These are phyloP conservation scores for Nesogale talazaci DNA, from an alignment of 2,113 vertebrate genomes.

Conservation along the genomic window DNA sequence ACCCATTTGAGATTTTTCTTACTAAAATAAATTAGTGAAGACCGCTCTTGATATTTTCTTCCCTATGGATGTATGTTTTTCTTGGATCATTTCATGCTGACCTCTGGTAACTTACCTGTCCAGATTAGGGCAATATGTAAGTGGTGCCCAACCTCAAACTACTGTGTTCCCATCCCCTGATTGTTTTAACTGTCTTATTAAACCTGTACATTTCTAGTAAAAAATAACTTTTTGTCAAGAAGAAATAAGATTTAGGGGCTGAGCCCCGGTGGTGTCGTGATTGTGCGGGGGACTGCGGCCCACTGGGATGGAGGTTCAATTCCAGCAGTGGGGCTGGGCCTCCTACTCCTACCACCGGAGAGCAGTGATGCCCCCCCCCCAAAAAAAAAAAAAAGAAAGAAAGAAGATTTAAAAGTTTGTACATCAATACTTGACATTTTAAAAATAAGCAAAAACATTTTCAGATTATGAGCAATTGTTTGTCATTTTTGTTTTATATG, in stretches of 20 bases:
- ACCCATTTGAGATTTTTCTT: not conserved
- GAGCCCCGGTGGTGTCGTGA: too few species aligned
- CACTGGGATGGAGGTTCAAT: too few species aligned
- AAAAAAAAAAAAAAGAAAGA: too few species aligned
- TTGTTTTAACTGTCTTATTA: not conserved
- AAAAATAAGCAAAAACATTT: not conserved
- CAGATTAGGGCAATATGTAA: not conserved
- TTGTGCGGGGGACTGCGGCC: too few species aligned
- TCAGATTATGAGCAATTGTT: not conserved
- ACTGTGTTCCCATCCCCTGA: not conserved
- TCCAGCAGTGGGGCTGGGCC: too few species aligned
- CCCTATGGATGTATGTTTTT: not conserved
- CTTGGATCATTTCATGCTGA: not conserved
- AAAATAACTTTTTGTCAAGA: not conserved
- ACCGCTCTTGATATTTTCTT: not conserved
- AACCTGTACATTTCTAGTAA: not conserved
- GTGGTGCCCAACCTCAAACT: not conserved
- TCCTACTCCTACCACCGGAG: too few species aligned
- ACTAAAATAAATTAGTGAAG: not conserved
- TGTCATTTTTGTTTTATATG: conserved; percentile 37
- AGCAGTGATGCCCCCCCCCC: too few species aligned
- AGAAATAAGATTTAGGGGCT: too few species aligned
- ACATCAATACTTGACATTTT: not conserved
- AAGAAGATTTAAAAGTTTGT: not conserved
- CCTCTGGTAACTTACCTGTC: not conserved